Percentiles rank a stretch among this genome's conserved stretches.
Conservation (phyloP, 2,888 invertebrate genomes). For the Pheosia gnoma region DNA sequence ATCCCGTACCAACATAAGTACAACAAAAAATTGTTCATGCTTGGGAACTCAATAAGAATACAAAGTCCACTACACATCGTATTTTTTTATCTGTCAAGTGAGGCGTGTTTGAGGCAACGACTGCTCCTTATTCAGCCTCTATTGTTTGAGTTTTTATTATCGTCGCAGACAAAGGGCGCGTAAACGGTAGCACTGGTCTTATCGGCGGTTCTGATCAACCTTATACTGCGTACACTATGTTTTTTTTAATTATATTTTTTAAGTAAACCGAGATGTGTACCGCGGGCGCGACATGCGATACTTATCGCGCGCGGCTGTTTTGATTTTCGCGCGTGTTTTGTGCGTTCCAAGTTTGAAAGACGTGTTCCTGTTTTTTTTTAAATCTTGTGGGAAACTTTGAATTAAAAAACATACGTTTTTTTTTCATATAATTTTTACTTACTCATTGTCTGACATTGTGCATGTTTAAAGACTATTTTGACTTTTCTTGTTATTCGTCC, state of each 20-base stretch:
- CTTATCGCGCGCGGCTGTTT: constrained; percentile 49
- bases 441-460: too few species aligned
- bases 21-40: constrained; percentile 20
- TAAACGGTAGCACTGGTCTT: constrained; percentile 79
- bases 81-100: constrained; percentile 66
- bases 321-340: constrained; percentile 59
- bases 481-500: too few species aligned
- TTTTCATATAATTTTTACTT: too few species aligned
- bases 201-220: constrained; percentile 81
- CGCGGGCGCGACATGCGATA: constrained; percentile 70
- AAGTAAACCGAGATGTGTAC: constrained; percentile 61
- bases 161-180: constrained; percentile 74
- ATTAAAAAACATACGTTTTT: neutral
- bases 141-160: constrained; percentile 81
- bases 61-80: constrained; percentile 57
- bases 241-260: constrained; percentile 63
- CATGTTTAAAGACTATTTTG: too few species aligned
- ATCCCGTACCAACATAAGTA: neutral
- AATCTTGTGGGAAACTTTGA: constrained; percentile 18
- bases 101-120: constrained; percentile 68
- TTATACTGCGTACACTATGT: constrained; percentile 59
- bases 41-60: constrained; percentile 66
- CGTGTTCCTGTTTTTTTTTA: constrained; percentile 50
- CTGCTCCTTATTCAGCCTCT: constrained; percentile 62
- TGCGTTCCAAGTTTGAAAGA: constrained; percentile 52